These are phyloP conservation scores for Oscheius onirici DNA, from an alignment of 2,888 invertebrate species.

Conservation along the genomic window DNA sequence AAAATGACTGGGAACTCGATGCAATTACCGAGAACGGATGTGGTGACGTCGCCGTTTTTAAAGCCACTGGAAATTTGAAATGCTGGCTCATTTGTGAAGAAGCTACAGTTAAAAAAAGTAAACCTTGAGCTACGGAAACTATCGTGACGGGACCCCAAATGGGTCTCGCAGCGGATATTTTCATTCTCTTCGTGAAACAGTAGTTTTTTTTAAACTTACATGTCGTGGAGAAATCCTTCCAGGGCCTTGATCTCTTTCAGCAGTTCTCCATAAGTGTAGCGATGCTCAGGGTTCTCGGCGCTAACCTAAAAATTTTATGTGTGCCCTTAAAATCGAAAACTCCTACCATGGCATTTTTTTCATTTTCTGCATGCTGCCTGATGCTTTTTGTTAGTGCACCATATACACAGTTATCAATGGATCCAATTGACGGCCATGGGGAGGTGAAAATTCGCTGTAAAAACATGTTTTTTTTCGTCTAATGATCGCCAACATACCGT, in stretches of 20 bases:
- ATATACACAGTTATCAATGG: slow-evolving; percentile 21
- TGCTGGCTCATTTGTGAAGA: neutral
- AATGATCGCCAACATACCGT: neutral
- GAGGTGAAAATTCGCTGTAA: slow-evolving; percentile 12
- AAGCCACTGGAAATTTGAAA: slow-evolving; percentile 39
- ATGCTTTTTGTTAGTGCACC: slow-evolving; percentile 1
- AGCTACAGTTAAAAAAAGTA: too few relatives aligned
- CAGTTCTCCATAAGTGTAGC: neutral
- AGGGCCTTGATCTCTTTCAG: neutral
- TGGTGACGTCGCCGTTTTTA: slow-evolving; percentile 40
- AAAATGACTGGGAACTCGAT: slow-evolving; percentile 51
- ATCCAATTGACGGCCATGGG: slow-evolving; percentile 19
- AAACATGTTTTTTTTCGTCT: neutral
- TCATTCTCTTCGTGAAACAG: too few relatives aligned
- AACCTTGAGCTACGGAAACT: too few relatives aligned
- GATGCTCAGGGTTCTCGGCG: slow-evolving; percentile 10
- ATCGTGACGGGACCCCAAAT: too few relatives aligned
- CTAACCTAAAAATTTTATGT: neutral
- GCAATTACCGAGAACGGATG: slow-evolving; percentile 48
- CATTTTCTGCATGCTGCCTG: slow-evolving; percentile 3
- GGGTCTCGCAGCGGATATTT: too few relatives aligned
- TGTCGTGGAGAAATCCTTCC: slow-evolving; percentile 15
- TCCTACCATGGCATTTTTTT: neutral
- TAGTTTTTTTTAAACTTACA: too few relatives aligned
- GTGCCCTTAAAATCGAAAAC: neutral